phyloP scores from a whole-genome alignment of 2,113 vertebrate genomes.

The Melanerpes aurifrons region DNA sequence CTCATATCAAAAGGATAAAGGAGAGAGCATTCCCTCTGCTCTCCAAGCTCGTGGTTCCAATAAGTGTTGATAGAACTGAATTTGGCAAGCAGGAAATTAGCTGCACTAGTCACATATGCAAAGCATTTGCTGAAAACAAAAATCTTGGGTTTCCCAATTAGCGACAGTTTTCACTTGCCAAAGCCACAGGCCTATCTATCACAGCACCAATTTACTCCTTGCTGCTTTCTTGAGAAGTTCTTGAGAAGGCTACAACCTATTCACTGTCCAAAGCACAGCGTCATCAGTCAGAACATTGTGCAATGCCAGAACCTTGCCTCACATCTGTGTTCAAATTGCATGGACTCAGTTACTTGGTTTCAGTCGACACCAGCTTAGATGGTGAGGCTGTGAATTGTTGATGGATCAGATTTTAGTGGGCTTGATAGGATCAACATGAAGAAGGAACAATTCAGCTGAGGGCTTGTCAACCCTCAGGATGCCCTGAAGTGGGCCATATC shows the following conservation, averaged over 20 bases:
- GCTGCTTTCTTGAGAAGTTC: background rate
- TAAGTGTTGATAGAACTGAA: constrained; percentile 45
- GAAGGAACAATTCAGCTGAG: constrained; percentile 30
- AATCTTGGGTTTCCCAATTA: constrained; percentile 42
- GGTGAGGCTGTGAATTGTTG: background rate
- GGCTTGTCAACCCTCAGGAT: constrained; percentile 31
- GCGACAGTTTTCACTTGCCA: constrained; percentile 34
- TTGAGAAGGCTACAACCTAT: background rate
- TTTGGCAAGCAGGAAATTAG: constrained; percentile 62
- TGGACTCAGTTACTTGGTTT: background rate
- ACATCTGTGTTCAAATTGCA: background rate
- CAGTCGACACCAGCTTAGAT: background rate
- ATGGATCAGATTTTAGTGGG: background rate
- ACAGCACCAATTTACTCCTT: background rate
- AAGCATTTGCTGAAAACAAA: constrained; percentile 59
- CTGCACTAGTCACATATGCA: constrained; percentile 52
- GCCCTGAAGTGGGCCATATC: constrained; percentile 64
- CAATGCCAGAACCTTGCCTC: constrained; percentile 40
- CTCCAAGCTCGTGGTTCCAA: constrained; percentile 34
- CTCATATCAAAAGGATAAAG: constrained; percentile 57
- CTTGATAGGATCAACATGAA: constrained; percentile 21
- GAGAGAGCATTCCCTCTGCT: constrained; percentile 17
- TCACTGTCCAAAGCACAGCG: background rate
- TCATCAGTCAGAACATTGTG: background rate
- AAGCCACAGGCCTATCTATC: background rate